Base-by-base conservation (phyloP, 2,888 invertebrate species). In the Salpingus planirostris region DNA sequence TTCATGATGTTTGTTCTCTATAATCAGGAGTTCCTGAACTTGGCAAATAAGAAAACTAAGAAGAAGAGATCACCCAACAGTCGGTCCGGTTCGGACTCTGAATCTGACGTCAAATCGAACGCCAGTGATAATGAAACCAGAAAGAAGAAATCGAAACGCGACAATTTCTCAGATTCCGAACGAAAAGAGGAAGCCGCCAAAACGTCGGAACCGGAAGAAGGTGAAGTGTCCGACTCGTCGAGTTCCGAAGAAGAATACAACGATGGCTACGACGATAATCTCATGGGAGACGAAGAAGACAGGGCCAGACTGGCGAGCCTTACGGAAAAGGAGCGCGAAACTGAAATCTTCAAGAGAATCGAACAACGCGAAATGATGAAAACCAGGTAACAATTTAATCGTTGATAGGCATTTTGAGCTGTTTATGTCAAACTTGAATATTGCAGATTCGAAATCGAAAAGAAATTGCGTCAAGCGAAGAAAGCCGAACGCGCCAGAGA, bases 241-340 rank as follows among this genome's bases (percentile, higher is more conserved):
- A 75, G 73, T 46, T 76, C 74, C 31, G 83, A 88, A 43, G 85
- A 84, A 46, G 92, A 93, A 62, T 96, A 95, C 58, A 84, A 92
- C 59, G 96, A 97, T 67, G 96, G 96, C 41, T 93, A 88, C 52
- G 96, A 95, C 60, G 95, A 96, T 43, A 88, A 96, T 59, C 73
- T 96, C 14, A 95, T 96, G 84, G 95, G 95, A 0, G 95, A 96
- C 62, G 93, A 89, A 38, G 95, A 91, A 47, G 97, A 97, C 68
- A 78, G 89, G 51, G 84, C 87, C 1, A 69, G 88, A 0, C 68
- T 97, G 24, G 91, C 90, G 7, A 80, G 84, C 40, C 82, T 97
- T 76, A 95, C 95, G 0, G 97, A 97, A 60, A 93, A 92, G 55
- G 96, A 97, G 59, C 71, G 97, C 24, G 97, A 98, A 67, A 91